Conservation (phyloP, 2,113 vertebrate species). For the Odobenus rosmarus region DNA sequence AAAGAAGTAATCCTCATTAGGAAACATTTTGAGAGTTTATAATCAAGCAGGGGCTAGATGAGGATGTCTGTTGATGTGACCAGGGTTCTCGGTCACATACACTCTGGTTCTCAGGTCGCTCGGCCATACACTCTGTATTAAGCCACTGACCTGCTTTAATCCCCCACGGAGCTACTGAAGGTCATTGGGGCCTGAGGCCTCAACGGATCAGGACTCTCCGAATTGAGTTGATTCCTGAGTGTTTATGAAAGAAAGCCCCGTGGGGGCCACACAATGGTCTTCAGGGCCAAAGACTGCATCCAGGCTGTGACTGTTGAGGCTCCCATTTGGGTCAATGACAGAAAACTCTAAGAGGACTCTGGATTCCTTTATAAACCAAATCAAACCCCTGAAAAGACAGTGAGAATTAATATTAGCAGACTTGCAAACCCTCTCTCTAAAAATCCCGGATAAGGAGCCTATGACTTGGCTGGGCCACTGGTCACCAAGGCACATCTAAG, state of each 20-base stretch:
- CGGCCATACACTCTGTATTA: background rate
- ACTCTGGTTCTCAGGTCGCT: no score
- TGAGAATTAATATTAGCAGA: background rate
- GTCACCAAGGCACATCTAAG: background rate
- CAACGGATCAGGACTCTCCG: background rate
- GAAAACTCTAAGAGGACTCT: background rate
- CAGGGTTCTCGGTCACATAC: background rate
- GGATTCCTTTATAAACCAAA: background rate
- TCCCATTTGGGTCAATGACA: background rate
- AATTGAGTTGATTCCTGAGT: background rate
- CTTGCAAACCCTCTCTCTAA: background rate
- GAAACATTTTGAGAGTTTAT: constrained; percentile 34
- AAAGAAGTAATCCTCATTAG: background rate
- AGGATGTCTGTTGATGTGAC: background rate
- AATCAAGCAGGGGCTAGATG: background rate
- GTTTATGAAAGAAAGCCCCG: background rate
- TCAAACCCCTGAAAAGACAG: background rate
- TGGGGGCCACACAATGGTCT: accelerated
- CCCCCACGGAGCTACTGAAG: background rate
- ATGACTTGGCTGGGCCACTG: background rate
- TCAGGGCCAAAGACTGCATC: background rate
- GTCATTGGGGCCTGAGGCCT: background rate
- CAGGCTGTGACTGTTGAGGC: background rate
- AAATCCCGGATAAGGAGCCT: background rate
- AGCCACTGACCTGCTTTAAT: background rate